Conservation (phyloP, 2,113 vertebrate genomes). For the Serinus canaria region DNA sequence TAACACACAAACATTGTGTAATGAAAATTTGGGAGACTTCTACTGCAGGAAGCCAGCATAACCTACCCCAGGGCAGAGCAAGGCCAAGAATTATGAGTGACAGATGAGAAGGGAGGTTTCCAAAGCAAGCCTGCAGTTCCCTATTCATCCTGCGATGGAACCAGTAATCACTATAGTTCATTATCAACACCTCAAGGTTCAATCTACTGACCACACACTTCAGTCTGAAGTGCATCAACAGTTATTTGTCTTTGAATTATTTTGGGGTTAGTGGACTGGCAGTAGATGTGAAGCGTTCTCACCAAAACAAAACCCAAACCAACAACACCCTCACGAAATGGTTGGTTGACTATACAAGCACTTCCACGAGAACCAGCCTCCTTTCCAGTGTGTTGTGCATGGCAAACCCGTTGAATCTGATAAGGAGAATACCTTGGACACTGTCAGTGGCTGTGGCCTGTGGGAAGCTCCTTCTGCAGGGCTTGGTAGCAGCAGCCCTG, state of each 20-base stretch:
- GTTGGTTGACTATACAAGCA: not conserved
- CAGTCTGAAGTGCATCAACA: accelerated
- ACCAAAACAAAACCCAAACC: not conserved
- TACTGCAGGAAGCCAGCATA: not conserved
- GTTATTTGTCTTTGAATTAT: not conserved
- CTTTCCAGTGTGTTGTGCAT: accelerated
- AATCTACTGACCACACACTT: not conserved
- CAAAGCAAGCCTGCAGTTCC: not conserved
- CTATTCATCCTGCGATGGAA: not conserved
- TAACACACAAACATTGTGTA: not conserved
- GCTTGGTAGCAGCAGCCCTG: accelerated
- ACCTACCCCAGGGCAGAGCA: not conserved
- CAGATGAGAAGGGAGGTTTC: not conserved
- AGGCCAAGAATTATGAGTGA: not conserved
- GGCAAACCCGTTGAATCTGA: not conserved
- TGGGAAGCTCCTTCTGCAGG: accelerated
- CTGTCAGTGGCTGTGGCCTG: not conserved
- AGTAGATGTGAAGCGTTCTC: not conserved
- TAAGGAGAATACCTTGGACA: not conserved
- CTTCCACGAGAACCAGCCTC: not conserved
- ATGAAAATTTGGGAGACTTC: not conserved
- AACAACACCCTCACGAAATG: accelerated
- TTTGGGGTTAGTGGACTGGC: not conserved
- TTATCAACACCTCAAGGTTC: not conserved
- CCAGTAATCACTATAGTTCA: not conserved